Evolutionary conservation across 2,888 invertebrate genomes (phyloP).

Genomic region (Melieria picta): DNA sequence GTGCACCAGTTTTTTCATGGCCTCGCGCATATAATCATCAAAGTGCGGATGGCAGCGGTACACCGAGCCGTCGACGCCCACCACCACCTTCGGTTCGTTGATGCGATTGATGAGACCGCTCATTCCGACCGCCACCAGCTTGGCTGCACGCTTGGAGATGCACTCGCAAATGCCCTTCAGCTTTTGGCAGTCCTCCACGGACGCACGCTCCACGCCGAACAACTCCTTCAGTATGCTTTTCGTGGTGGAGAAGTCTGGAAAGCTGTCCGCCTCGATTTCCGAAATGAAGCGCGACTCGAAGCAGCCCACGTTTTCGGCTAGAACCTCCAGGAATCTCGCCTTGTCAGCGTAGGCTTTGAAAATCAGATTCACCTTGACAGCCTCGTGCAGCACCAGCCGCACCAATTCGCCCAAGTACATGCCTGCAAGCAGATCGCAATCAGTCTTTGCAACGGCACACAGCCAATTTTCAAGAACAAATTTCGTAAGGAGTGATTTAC

Average conservation of each 20-base stretch:
- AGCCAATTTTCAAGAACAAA: too few relatives aligned
- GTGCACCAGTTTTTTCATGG: conserved; percentile 78
- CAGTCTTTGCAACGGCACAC: too few relatives aligned
- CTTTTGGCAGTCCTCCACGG: conserved; percentile 89
- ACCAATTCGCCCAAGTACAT: conserved; percentile 98
- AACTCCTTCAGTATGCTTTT: conserved; percentile 81
- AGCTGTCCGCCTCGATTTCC: conserved; percentile 89
- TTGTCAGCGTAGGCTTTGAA: conserved; percentile 48
- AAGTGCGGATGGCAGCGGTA: conserved; percentile 97
- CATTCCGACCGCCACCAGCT: conserved; percentile 88
- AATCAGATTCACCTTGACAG: conserved; percentile 75
- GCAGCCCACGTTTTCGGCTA: conserved; percentile 69
- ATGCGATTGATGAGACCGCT: conserved; percentile 91
- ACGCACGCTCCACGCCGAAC: conserved; percentile 71
- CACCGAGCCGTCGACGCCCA: conserved; percentile 96
- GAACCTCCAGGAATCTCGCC: conserved; percentile 39
- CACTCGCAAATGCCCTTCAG: conserved; percentile 91
- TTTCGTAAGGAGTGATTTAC: too few relatives aligned
- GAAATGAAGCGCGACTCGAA: conserved; percentile 97
- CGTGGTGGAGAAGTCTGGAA: conserved; percentile 81
- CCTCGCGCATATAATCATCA: conserved; percentile 90
- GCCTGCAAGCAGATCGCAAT: conserved; percentile 67
- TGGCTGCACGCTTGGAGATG: conserved; percentile 90
- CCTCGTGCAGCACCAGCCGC: conserved; percentile 82
- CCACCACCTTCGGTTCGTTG: conserved; percentile 84